phyloP scores from a whole-genome alignment of 2,888 invertebrate genomes.

The Apomyelois bistriatella region DNA sequence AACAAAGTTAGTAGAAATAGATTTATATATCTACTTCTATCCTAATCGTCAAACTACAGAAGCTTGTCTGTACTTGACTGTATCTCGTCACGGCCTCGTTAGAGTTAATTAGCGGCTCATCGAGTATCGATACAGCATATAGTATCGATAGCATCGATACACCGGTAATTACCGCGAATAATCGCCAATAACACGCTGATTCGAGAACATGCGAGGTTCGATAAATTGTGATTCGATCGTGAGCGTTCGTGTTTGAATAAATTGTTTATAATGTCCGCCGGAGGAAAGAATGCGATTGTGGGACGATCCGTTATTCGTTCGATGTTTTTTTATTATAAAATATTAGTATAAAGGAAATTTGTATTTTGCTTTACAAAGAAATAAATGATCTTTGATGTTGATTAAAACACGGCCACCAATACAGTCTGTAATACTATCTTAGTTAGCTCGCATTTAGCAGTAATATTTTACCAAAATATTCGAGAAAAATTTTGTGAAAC shows the following conservation, averaged over 20 bases:
- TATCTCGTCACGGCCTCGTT: constrained; percentile 5
- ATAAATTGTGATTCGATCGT: constrained; percentile 3
- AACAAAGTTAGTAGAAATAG: too few relatives aligned
- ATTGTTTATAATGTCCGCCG: constrained; percentile 5
- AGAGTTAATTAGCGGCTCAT: neutral
- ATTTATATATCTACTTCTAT: too few relatives aligned
- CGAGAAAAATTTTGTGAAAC: too few relatives aligned
- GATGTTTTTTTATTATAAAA: neutral
- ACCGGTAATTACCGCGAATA: constrained; percentile 7
- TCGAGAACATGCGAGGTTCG: neutral
- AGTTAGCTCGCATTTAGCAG: too few relatives aligned
- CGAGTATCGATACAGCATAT: neutral
- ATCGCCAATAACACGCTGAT: neutral
- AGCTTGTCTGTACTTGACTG: neutral
- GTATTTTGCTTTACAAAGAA: too few relatives aligned
- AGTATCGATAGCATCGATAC: neutral
- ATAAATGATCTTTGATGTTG: too few relatives aligned
- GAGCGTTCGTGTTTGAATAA: neutral
- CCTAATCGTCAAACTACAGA: too few relatives aligned
- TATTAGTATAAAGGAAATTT: too few relatives aligned
- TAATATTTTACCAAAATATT: too few relatives aligned
- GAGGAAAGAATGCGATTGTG: neutral
- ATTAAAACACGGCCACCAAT: too few relatives aligned
- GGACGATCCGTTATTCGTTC: neutral
- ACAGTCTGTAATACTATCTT: too few relatives aligned